Conservation (phyloP, 23 tunicate genomes). For the Ascidia mentula region DNA sequence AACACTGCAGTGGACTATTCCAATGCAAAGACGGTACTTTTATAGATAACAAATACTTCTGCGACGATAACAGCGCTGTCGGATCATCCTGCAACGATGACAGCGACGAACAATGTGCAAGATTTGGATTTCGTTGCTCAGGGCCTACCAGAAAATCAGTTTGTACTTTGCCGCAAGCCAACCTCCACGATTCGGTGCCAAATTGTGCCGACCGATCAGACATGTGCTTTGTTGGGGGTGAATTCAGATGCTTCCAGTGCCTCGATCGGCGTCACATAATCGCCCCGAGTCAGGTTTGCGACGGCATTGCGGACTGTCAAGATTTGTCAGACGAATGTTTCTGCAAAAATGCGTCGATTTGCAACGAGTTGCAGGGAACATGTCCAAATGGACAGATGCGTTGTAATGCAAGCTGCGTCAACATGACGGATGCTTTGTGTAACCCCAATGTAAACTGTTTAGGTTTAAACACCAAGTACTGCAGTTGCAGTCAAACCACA, state of each 20-base stretch:
- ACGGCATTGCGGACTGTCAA: background rate
- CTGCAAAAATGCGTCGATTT: background rate
- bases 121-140: background rate
- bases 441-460: background rate
- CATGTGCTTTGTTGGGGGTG: background rate
- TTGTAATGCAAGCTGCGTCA: background rate
- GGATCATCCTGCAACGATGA: background rate
- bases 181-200: background rate
- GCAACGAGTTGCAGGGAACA: background rate
- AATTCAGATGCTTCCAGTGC: background rate
- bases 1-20: background rate
- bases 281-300: constrained; percentile 2
- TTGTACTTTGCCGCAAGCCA: constrained; percentile 4
- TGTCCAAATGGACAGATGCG: background rate
- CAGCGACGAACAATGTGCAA: background rate
- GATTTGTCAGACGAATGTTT: constrained; percentile 17
- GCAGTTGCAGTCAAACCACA: background rate
- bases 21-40: background rate
- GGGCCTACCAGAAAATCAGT: background rate
- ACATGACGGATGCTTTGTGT: background rate
- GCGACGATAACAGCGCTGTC: background rate
- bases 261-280: background rate
- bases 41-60: background rate
- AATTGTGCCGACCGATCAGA: constrained; percentile 8
- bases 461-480: constrained; percentile 3